Base-by-base conservation (phyloP, 2,888 invertebrate species). In the Lottia scabra region DNA sequence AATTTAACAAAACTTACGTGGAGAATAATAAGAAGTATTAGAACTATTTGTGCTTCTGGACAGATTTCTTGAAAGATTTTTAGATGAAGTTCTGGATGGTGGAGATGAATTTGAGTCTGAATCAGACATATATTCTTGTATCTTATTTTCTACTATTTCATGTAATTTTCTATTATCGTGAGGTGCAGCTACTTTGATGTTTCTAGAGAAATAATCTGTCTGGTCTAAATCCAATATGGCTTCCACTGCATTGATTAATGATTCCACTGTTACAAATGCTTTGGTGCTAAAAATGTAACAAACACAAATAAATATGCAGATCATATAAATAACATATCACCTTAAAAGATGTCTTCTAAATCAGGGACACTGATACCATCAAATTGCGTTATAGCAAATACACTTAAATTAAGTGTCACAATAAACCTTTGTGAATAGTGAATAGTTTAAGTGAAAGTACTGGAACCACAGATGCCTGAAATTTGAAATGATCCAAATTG, bases 171-270 rank as follows among this genome's bases (percentile, higher is more conserved):
- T 13, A 56, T 48, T n/a, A 23, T 23, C 13, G 23, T 56, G 56
- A 23, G 56, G 56, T 19, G 56, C 56, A 56, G 56, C 67, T 8
- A 72, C 56, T 45, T 64, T 19, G 12, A 72, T 23, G n/a, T 19
- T 26, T 15, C 65, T 43, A 19, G 48, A 68, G 3, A 64, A 44
- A 30, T 63, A 72, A 5, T 19, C 2, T 4, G 46, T 43, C 67
- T 78, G 76, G 46, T 78, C 76, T 62, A 77, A 62, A 10, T 72
- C 74, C 23, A 65, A 19, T 45, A 80, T 75, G 56, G 78, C 78
- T 10, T 63, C 19, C 45, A 74, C 67, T 13, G 78, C 80, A 19
- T 68, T 44, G 26, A 65, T 65, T n/a, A 74, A 16, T 62, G 67
- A 65, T n/a, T 27, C 38, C 30, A 78, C 65, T 6, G 69, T 65